Conservation (phyloP, 2,113 vertebrate species). For the Pangasianodon gigas region DNA sequence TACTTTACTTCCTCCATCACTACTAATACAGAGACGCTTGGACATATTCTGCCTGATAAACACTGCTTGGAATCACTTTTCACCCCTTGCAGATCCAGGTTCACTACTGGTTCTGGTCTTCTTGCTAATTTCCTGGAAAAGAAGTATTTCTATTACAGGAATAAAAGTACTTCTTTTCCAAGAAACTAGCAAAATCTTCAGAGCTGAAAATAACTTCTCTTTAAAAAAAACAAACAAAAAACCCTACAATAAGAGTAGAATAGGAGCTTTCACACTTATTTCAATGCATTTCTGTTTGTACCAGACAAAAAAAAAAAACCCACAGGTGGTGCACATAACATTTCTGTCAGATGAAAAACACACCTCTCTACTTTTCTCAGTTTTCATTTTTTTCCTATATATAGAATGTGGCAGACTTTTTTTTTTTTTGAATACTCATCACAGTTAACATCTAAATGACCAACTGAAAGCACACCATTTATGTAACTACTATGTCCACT, state of each 20-base stretch:
- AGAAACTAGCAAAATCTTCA: neutral
- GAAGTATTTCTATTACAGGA: neutral
- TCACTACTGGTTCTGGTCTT: neutral
- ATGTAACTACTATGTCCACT: neutral
- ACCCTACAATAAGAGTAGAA: neutral
- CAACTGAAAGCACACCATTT: neutral
- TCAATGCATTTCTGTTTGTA: neutral
- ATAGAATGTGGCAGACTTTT: neutral
- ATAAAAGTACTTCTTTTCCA: neutral
- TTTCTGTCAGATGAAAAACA: neutral
- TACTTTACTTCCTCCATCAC: neutral
- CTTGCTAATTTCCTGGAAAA: neutral
- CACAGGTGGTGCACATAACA: too few relatives aligned
- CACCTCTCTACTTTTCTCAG: neutral
- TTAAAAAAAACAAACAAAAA: neutral
- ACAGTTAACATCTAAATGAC: neutral
- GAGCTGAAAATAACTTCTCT: neutral
- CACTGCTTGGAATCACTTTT: neutral
- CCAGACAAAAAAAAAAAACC: too few relatives aligned
- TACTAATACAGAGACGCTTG: neutral
- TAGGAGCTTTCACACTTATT: neutral
- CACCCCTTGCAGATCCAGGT: neutral
- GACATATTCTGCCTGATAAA: neutral
- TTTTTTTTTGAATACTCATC: neutral
- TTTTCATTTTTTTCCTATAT: neutral